Percentiles rank a stretch among this genome's conserved stretches.
Evolutionary conservation across 1,140 invertebrate genomes (phyloP).

Genomic region (Cydia pomonella): DNA sequence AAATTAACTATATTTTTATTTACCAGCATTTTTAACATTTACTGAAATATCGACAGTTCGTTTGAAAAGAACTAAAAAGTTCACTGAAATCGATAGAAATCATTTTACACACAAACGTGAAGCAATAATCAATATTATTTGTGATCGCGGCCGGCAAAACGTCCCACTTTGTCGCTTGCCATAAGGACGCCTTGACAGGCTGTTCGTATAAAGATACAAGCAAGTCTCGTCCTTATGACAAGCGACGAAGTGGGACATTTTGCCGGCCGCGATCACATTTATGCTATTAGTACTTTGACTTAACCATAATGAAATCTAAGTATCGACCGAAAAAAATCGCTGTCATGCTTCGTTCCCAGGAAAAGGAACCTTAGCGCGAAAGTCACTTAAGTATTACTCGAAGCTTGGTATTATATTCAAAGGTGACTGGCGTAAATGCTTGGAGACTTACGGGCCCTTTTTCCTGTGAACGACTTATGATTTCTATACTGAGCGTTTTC

Average conservation of each 20-base stretch:
- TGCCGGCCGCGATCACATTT: no score
- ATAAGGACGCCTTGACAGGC: no score
- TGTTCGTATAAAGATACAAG: no score
- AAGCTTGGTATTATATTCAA: no score
- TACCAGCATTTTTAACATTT: neutral
- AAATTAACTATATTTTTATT: slow-evolving; percentile 1
- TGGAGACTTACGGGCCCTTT: no score
- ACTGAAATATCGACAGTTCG: neutral
- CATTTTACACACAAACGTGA: neutral
- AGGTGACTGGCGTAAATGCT: no score
- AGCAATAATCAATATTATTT: neutral
- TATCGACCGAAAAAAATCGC: neutral
- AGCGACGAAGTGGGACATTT: no score
- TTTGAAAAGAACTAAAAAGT: neutral
- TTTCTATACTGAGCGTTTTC: no score
- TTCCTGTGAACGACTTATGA: no score
- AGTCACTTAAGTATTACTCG: neutral
- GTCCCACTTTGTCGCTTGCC: no score
- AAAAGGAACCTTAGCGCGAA: neutral
- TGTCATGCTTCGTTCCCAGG: neutral
- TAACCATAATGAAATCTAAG: neutral
- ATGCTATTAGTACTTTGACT: neutral
- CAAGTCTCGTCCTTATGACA: no score
- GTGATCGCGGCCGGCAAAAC: no score
- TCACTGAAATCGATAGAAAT: neutral